These are phyloP conservation scores for Digitonthophagus gazella DNA, from an alignment of 2,888 invertebrate genomes.

Conservation along the genomic window DNA sequence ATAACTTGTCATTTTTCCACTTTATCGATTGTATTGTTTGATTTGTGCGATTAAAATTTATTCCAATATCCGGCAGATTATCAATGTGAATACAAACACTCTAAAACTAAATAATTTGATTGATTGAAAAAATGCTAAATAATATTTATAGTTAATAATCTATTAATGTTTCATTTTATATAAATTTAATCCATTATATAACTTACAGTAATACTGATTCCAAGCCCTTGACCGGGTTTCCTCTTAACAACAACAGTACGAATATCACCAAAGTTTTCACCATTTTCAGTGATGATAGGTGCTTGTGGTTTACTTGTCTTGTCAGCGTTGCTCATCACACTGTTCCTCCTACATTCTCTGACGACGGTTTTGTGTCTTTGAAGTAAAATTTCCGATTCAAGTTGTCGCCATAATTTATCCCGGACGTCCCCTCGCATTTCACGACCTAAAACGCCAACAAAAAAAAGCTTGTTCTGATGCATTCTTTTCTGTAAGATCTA, in stretches of 20 bases:
- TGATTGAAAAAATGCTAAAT: no score
- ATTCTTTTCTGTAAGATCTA: not conserved
- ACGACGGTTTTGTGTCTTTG: conserved; percentile 82
- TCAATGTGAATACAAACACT: no score
- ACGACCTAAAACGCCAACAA: no score
- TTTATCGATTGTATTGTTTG: no score
- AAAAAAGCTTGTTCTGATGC: no score
- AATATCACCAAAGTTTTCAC: conserved; percentile 54
- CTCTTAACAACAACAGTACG: conserved; percentile 67
- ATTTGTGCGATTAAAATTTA: no score
- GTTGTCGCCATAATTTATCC: conserved; percentile 76
- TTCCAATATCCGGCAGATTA: no score
- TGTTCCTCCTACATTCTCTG: conserved; percentile 60
- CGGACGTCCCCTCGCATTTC: conserved; percentile 78
- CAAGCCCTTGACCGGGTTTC: conserved; percentile 75
- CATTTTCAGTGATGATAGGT: conserved; percentile 41
- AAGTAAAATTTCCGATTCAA: conserved; percentile 82
- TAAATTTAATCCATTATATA: not conserved
- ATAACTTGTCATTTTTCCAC: no score
- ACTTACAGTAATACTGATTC: conserved; percentile 78
- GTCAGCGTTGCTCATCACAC: conserved; percentile 41
- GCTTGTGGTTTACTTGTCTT: conserved; percentile 44
- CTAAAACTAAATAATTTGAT: no score
- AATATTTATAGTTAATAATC: not conserved
- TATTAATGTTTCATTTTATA: not conserved